These are phyloP conservation scores for Alligator mississippiensis DNA, from an alignment of 2,113 vertebrate genomes.

Conservation along the genomic window DNA sequence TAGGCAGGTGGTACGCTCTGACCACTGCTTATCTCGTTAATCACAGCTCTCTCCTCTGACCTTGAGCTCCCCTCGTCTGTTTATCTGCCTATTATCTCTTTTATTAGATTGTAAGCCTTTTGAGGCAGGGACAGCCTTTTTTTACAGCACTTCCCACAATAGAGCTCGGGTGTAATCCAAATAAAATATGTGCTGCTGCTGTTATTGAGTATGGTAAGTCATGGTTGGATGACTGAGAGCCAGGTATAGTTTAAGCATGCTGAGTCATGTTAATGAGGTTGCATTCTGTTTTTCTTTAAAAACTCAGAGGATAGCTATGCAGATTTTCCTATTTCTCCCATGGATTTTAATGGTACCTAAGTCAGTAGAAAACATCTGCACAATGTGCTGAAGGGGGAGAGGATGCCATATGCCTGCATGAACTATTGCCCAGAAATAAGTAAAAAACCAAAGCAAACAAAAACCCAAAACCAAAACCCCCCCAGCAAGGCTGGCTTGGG, in stretches of 20 bases:
- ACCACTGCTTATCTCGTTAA: not conserved
- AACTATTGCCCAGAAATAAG: constrained; percentile 1
- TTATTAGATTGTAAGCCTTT: not conserved
- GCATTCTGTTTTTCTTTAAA: not conserved
- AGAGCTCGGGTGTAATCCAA: not conserved
- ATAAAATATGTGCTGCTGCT: not conserved
- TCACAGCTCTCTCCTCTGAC: not conserved
- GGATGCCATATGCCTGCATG: constrained; percentile 17
- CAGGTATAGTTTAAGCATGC: rapidly evolving
- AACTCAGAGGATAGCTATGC: not conserved
- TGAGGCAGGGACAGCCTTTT: not conserved
- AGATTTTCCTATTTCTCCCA: not conserved
- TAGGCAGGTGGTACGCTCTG: not conserved
- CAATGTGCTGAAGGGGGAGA: not conserved
- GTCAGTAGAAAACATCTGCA: constrained; percentile 45
- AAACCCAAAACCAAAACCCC: not conserved
- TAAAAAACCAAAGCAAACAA: not conserved
- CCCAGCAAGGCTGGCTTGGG: not conserved
- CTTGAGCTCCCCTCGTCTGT: not conserved
- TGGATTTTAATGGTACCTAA: not conserved
- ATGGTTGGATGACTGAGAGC: not conserved
- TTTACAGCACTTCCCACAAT: not conserved
- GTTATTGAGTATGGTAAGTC: not conserved
- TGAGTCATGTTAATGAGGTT: not conserved
- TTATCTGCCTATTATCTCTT: not conserved